Evolutionary conservation across 2,888 invertebrate genomes (phyloP), one percentile per base, ranked within the genome.

Genomic region (Dicranocentrus wangi): DNA sequence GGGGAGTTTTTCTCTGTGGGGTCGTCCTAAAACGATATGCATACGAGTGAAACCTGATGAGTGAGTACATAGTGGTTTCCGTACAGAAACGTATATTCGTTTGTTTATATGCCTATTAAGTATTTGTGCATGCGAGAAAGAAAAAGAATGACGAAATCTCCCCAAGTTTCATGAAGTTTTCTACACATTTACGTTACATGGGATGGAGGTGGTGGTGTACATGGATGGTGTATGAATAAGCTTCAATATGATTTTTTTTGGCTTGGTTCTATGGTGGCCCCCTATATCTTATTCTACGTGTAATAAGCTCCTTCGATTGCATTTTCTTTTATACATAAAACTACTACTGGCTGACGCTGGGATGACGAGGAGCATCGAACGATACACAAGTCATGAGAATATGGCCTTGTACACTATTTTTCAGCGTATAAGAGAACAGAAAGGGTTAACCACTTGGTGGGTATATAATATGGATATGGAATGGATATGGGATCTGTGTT

Each of bases 251-350:
- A n/a, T n/a, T n/a, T n/a, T n/a, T n/a, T n/a, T n/a, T n/a, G n/a
- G n/a, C n/a, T n/a, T n/a, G n/a, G n/a, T n/a, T n/a, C n/a, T n/a
- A n/a, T n/a, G n/a, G 25, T 25, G 25, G 25, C 55, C 55, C 55
- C 13, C 55, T 21, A 23, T 10, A 25, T 51, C 51, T 42, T 51
- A 68, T 53, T 23, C 69, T 55, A 69, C 69, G 69, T 69, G 69
- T 69, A 69, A 69, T 69, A 69, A 69, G 53, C 55, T 21, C 39
- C 25, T 19, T 69, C 15, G 39, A 69, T 69, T 69, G 69, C 69
- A 69, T 69, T 25, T 25, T 55, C 55, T 25, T 25, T 55, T 55
- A 32, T 32, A 10, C 10, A 32, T 10, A 32, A 3, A 10, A 32
- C 32, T 32, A 32, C 32, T 3, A 32, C 32, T 32, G 32, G 32